These are phyloP conservation scores for Selene dorsalis DNA, from an alignment of 2,797 vertebrate species.

Conservation along the genomic window DNA sequence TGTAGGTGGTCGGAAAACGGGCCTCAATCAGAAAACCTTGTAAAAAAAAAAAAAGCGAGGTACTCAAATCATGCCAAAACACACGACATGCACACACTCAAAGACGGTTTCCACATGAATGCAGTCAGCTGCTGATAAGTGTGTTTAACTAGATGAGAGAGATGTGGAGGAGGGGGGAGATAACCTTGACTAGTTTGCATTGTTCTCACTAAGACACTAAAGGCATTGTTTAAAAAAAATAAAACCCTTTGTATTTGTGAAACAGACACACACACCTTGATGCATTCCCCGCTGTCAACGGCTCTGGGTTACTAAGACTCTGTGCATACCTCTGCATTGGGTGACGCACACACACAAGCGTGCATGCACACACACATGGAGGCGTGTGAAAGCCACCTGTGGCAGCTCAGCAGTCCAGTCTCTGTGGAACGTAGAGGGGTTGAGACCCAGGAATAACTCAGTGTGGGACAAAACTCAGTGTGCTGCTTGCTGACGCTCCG, in stretches of 20 bases:
- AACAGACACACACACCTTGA: conserved; percentile 62
- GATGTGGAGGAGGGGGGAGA: conserved; percentile 30
- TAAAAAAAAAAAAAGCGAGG: too few species aligned
- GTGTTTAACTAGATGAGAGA: conserved; percentile 49
- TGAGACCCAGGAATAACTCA: conserved; percentile 78
- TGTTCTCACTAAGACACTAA: conserved; percentile 49
- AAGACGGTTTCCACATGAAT: conserved; percentile 46
- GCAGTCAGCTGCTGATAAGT: conserved; percentile 42
- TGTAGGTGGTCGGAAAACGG: conserved; percentile 53
- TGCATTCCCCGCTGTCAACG: conserved; percentile 74
- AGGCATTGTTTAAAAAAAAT: conserved; percentile 62
- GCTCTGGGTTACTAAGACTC: conserved; percentile 58
- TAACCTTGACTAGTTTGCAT: conserved; percentile 56
- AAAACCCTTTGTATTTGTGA: conserved; percentile 41
- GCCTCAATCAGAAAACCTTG: conserved; percentile 54
- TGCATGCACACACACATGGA: conserved; percentile 29
- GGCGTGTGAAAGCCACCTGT: conserved; percentile 78
- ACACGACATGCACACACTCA: conserved; percentile 25
- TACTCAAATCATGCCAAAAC: conserved; percentile 47
- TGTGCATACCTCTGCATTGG: conserved; percentile 68
- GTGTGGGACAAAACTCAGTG: conserved; percentile 63
- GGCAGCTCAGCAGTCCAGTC: conserved; percentile 57
- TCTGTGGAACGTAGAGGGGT: conserved; percentile 59
- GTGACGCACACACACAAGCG: conserved; percentile 36
- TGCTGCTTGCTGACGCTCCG: conserved; percentile 4